Evolutionary conservation across 2,797 vertebrate species (phyloP).

Genomic region (Mastacembelus armatus): DNA sequence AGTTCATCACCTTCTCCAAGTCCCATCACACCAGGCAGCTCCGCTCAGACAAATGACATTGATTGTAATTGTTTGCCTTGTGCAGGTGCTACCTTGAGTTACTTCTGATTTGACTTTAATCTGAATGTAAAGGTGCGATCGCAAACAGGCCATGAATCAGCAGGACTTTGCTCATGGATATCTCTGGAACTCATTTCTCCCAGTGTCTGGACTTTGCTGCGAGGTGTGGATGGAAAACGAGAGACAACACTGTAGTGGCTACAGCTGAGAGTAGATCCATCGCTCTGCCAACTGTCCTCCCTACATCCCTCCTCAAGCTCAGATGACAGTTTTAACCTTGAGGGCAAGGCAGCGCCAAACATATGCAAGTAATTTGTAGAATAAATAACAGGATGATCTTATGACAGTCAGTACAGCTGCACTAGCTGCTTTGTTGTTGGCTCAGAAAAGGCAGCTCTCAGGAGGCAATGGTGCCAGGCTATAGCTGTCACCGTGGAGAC

Average conservation of each 20-base stretch:
- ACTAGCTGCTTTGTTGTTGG: conserved; percentile 66
- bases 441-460: conserved; percentile 51
- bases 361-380: conserved; percentile 82
- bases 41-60: conserved; percentile 55
- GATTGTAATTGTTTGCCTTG: conserved; percentile 69
- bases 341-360: conserved; percentile 70
- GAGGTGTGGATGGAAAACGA: conserved; percentile 69
- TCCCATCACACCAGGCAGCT: conserved; percentile 56
- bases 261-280: conserved; percentile 65
- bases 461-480: conserved; percentile 53
- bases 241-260: conserved; percentile 57
- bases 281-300: conserved; percentile 61
- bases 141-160: conserved; percentile 55
- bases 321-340: conserved; percentile 67
- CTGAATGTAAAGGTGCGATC: conserved; percentile 69
- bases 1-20: conserved; percentile 48
- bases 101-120: conserved; percentile 72
- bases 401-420: conserved; percentile 74
- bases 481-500: conserved; percentile 49
- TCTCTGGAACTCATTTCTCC: conserved; percentile 78
- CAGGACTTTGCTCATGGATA: conserved; percentile 16
- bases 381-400: conserved; percentile 79
- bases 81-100: conserved; percentile 68
- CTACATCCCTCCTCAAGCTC: conserved; percentile 36
- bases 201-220: conserved; percentile 46